Base-by-base conservation (phyloP, 2,797 vertebrate genomes). In the Phataginus tricuspis region DNA sequence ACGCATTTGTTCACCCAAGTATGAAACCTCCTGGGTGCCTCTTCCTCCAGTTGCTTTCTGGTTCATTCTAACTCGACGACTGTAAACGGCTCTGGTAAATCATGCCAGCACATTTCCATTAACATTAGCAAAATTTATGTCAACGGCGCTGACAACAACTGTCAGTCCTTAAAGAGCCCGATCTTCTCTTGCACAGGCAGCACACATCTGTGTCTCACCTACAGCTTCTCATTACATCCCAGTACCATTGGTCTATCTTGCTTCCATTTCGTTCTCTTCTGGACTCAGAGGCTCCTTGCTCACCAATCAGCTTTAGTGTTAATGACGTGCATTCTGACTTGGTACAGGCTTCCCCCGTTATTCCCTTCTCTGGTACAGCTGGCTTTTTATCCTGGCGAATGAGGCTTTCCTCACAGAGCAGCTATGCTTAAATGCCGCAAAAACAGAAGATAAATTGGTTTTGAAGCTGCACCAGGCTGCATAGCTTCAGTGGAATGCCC, bases 51-150 rank as follows among this genome's bases (percentile, higher is more conserved):
- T 94, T 96, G 97, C 91, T 97, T 98, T 96, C 96, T 93, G 57
- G 90, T 96, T 98, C 89, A 74, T 37, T 97, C 88, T 82, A 86
- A 95, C 88, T 89, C 94, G 98, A 86, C 96, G 97, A 91, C 98
- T 98, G 72, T 96, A 97, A 98, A 95, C 19, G 94, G 82, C 86
- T 95, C 90, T 92, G 93, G 85, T 96, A 97, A 97, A 97, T 92
- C 42, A 31, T 12, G 2, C 92, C 80, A 53, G 92, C 95, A 95
- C 86, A 78, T 98, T 98, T 98, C 98, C 97, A 97, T 98, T 98
- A 98, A 97, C 96, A 96, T 97, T 96, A 98, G 95, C 94, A 96
- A 98, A 96, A 97, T 96, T 96, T 93, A 96, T 42, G 80, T 95
- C 96, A 95, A 51, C 91, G 95, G 29, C 0, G 31, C 91, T 97